phyloP scores from a whole-genome alignment of 2,797 vertebrate species.

The Carcharodon carcharias region DNA sequence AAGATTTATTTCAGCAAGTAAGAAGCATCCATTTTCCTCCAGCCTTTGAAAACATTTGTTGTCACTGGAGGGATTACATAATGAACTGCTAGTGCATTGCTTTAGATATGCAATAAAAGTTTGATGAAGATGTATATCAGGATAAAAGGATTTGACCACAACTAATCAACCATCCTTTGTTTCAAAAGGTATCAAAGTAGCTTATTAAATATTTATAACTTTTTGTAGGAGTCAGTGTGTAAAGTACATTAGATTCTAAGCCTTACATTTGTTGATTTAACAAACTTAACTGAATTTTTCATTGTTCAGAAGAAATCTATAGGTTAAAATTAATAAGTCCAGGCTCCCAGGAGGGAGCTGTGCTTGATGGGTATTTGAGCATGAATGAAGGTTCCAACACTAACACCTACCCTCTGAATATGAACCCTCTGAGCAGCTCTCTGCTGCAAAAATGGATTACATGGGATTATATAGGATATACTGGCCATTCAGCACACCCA shows the following conservation, averaged over 20 bases:
- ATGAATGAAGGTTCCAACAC: not conserved
- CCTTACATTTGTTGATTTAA: not conserved
- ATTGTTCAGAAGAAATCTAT: not conserved
- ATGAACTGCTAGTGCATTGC: not conserved
- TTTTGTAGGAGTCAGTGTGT: not conserved
- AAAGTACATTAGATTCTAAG: not conserved
- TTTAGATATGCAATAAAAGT: slow-evolving; percentile 1
- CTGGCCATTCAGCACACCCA: not conserved
- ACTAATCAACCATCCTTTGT: not conserved
- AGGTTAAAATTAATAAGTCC: not conserved
- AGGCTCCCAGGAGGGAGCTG: not conserved
- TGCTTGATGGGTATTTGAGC: not conserved
- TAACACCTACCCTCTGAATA: not conserved
- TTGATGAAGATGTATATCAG: slow-evolving; percentile 23
- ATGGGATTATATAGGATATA: not conserved
- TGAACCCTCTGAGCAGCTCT: not conserved
- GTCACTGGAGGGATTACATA: not conserved
- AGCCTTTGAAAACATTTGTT: not conserved
- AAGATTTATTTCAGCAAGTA: not conserved
- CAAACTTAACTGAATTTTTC: not conserved
- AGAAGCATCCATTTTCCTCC: not conserved
- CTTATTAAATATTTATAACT: not conserved
- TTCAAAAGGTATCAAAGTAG: slow-evolving; percentile 13
- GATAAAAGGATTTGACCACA: not conserved
- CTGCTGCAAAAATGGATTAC: not conserved